These are phyloP conservation scores for Notospermus geniculatus DNA, from an alignment of 1,140 invertebrate species.

Conservation along the genomic window DNA sequence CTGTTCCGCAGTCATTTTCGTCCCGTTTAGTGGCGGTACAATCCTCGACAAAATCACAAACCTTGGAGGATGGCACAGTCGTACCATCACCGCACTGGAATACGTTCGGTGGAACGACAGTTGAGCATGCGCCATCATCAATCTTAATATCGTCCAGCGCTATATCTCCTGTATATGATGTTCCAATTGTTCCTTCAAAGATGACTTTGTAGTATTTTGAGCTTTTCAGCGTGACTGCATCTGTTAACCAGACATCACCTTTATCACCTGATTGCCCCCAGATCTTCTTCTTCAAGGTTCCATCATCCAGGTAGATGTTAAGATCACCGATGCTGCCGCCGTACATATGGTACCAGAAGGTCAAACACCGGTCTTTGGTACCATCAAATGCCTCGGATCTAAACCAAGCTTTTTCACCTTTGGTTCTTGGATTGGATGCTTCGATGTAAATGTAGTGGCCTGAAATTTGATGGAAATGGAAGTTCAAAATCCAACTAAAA, in stretches of 20 bases:
- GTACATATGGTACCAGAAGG: slow-evolving; percentile 76
- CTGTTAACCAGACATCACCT: slow-evolving; percentile 14
- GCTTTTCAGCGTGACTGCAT: neutral
- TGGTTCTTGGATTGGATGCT: slow-evolving; percentile 23
- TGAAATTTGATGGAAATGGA: slow-evolving; percentile 2
- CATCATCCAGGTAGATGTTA: slow-evolving; percentile 31
- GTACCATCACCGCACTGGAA: slow-evolving; percentile 33
- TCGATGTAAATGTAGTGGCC: slow-evolving; percentile 41
- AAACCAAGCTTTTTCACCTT: slow-evolving; percentile 43
- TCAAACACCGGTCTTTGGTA: slow-evolving; percentile 18
- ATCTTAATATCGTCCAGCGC: slow-evolving; percentile 48
- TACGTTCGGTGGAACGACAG: slow-evolving; percentile 1
- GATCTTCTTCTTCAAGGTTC: slow-evolving; percentile 9
- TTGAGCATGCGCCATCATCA: slow-evolving; percentile 11
- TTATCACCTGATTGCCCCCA: slow-evolving; percentile 11
- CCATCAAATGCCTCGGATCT: neutral
- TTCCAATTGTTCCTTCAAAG: slow-evolving; percentile 18
- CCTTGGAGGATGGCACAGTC: slow-evolving; percentile 28
- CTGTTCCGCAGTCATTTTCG: slow-evolving; percentile 43
- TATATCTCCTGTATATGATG: slow-evolving; percentile 33
- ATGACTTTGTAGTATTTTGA: slow-evolving; percentile 20
- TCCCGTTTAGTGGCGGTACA: slow-evolving; percentile 42
- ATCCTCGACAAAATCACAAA: slow-evolving; percentile 47
- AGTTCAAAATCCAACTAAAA: too few relatives aligned
- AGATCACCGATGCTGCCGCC: slow-evolving; percentile 52